phyloP scores from a whole-genome alignment of 1,140 invertebrate genomes.

The Drosophila arizonae region DNA sequence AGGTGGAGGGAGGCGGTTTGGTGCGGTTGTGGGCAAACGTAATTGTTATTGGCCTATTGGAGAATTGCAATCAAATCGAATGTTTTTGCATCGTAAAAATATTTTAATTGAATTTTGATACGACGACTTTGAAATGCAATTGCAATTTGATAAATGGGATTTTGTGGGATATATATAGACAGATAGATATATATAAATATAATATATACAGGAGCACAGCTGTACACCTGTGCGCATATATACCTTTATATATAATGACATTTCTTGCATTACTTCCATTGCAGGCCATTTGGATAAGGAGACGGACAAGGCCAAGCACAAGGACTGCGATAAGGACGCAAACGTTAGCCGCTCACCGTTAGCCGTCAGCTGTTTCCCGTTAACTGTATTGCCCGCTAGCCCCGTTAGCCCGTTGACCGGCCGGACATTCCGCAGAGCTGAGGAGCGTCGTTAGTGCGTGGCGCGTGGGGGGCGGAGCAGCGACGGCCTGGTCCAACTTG shows the following conservation, averaged over 20 bases:
- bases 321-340: slow-evolving; percentile 1
- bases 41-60: slow-evolving; percentile 1
- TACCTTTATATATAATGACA: neutral
- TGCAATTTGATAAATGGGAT: too few relatives aligned
- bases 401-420: too few relatives aligned
- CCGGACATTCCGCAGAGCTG: neutral
- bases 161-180: too few relatives aligned
- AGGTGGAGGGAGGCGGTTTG: too few relatives aligned
- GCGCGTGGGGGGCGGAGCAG: slow-evolving; percentile 12
- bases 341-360: neutral
- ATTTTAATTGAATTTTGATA: slow-evolving; percentile 19
- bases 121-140: too few relatives aligned
- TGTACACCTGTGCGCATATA: too few relatives aligned
- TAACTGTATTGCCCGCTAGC: neutral
- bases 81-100: neutral
- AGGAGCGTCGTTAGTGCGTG: slow-evolving; percentile 7
- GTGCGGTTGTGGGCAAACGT: neutral
- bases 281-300: slow-evolving; percentile 14
- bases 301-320: neutral
- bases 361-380: neutral
- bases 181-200: too few relatives aligned
- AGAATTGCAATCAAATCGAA: neutral
- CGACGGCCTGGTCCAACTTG: slow-evolving; percentile 17
- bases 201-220: too few relatives aligned
- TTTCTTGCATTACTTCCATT: slow-evolving; percentile 14